These are phyloP conservation scores for Tribolium castaneum DNA, from an alignment of 1,140 invertebrate species.

Conservation along the genomic window DNA sequence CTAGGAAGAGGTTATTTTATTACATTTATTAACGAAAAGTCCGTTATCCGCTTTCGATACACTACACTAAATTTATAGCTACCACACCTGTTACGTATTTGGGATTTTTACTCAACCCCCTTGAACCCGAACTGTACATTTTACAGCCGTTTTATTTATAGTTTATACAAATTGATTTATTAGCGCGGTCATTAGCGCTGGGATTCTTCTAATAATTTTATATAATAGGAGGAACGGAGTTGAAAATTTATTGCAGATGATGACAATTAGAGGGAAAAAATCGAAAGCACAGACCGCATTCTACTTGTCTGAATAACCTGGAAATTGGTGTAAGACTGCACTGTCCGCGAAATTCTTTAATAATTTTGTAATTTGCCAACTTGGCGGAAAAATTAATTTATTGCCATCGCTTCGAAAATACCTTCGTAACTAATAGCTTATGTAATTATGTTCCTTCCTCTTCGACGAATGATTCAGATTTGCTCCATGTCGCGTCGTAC, in stretches of 20 bases:
- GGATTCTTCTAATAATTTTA: conserved; percentile 16
- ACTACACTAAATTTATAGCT: conserved; percentile 21
- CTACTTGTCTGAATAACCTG: neutral
- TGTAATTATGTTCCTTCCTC: neutral
- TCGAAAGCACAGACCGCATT: neutral
- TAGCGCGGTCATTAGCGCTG: neutral
- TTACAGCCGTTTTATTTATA: conserved; percentile 23
- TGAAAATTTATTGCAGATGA: neutral
- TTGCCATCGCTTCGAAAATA: neutral
- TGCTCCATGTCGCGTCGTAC: neutral
- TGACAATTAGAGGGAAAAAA: neutral
- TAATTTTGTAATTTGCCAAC: conserved; percentile 20
- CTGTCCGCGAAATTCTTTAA: conserved; percentile 4
- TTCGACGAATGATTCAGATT: neutral
- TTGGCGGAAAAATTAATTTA: neutral
- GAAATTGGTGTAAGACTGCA: neutral
- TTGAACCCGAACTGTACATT: conserved; percentile 22
- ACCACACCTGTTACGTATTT: conserved; percentile 31
- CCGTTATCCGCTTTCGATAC: conserved; percentile 19
- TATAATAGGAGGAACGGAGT: neutral
- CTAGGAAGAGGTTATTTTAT: conserved; percentile 35
- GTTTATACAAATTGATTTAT: conserved; percentile 14
- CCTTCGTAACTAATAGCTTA: neutral
- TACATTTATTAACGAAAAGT: conserved; percentile 32
- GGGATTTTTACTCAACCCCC: conserved; percentile 25